phyloP scores from a whole-genome alignment of 1,140 invertebrate genomes.

The Amyelois transitella region DNA sequence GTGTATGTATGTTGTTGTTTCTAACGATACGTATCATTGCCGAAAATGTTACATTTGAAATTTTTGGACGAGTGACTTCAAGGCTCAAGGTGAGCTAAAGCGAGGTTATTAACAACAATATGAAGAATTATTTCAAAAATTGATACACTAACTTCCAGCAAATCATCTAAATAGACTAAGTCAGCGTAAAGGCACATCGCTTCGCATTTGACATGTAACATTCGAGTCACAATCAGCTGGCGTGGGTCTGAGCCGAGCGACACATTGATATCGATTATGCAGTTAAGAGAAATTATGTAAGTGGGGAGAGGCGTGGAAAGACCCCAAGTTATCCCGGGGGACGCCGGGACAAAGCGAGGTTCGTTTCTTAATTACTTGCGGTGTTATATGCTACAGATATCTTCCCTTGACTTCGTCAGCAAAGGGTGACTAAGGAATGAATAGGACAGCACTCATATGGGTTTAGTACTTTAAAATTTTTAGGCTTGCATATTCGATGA shows the following conservation, averaged over 20 bases:
- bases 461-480: too few relatives aligned
- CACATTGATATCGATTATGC: constrained; percentile 61
- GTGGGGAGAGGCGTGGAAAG: constrained; percentile 38
- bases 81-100: too few relatives aligned
- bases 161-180: too few relatives aligned
- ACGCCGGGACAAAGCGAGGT: constrained; percentile 36
- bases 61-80: too few relatives aligned
- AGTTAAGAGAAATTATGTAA: constrained; percentile 62
- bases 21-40: too few relatives aligned
- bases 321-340: constrained; percentile 32
- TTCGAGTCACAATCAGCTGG: constrained; percentile 28
- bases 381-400: constrained; percentile 34
- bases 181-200: background rate
- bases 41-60: too few relatives aligned
- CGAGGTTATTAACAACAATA: too few relatives aligned
- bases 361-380: constrained; percentile 63
- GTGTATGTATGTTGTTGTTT: too few relatives aligned
- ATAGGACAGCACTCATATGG: too few relatives aligned
- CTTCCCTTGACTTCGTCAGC: constrained; percentile 35
- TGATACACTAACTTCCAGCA: too few relatives aligned
- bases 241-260: constrained; percentile 21
- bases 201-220: constrained; percentile 14
- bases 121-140: too few relatives aligned
- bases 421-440: constrained; percentile 46
- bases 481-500: too few relatives aligned